Base-by-base conservation (phyloP, 1,140 invertebrate species). In the Trypoxylus dichotomus region DNA sequence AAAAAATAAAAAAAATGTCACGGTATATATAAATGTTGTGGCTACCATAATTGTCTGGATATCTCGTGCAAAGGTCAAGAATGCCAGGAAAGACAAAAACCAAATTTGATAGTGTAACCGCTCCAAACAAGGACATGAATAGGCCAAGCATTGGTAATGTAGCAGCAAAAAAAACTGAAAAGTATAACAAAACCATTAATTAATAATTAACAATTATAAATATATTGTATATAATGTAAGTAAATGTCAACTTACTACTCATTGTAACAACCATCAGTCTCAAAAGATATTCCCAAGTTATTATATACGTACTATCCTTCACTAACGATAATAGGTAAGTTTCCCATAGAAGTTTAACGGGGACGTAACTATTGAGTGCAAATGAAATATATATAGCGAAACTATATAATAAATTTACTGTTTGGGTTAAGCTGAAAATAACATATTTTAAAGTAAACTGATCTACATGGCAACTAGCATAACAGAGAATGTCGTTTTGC, bases 131-230 rank as follows among this genome's bases (percentile, higher is more conserved):
- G 0, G 74, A 75, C 25, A 75, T 47, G 25, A 75, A 43, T 3
- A 54, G 8, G 10, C 74, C 74, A 25, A 75, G 25, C 32, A 47
- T 42, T 1, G 74, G 74, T 27, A 75, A 11, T 10, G 74, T 47
- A 11, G 41, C 43, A n/a, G 74, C 41, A 19, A 75, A 75, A 54
- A 75, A n/a, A 25, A 75, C 41, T 75, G n/a, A 75, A 74, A 74
- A n/a, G n/a, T 10, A 15, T 37, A 5, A 74, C 3, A 41, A 21
- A 37, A 8, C 32, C 32, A 37, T 37, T 10, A 71, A 71, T 71
- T 29, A 71, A n/a, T 54, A 7, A 15, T 19, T 54, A 2, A 54
- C 2, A 71, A 15, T 71, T 27, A 29, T 13, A 71, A 71, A 0
- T 24, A 25, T 37, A n/a, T n/a, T n/a, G n/a, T 37, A 37, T 8